Conservation (phyloP, 1,140 invertebrate genomes). For the Hylaeus volcanicus region DNA sequence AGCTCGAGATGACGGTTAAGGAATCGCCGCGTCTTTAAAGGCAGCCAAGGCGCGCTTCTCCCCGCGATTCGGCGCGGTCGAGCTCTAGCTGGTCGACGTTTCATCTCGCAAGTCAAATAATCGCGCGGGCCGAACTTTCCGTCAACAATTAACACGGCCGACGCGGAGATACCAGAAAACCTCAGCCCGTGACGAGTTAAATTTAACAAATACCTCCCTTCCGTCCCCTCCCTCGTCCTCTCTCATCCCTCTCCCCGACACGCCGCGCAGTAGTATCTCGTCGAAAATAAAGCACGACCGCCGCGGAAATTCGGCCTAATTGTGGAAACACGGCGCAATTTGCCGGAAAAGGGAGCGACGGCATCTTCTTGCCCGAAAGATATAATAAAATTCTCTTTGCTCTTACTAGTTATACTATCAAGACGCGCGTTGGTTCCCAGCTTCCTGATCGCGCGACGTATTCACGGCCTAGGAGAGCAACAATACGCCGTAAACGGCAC, state of each 20-base stretch:
- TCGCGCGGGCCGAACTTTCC: slow-evolving; percentile 28
- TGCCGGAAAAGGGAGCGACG: slow-evolving; percentile 12
- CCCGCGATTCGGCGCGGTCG: background rate
- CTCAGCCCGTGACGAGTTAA: slow-evolving; percentile 36
- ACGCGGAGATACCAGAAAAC: slow-evolving; percentile 29
- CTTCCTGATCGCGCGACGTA: too few relatives aligned
- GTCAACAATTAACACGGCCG: slow-evolving; percentile 46
- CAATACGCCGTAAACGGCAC: slow-evolving; percentile 38
- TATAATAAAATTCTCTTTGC: background rate
- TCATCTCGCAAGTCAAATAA: slow-evolving; percentile 44
- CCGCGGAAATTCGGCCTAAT: slow-evolving; percentile 43
- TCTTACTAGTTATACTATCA: background rate
- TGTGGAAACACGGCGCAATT: slow-evolving; percentile 31
- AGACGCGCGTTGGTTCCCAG: background rate
- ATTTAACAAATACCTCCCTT: slow-evolving; percentile 23
- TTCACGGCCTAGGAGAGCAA: slow-evolving; percentile 8
- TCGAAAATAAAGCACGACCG: slow-evolving; percentile 35
- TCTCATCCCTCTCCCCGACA: background rate
- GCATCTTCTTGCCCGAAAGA: background rate
- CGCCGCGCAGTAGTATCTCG: slow-evolving; percentile 8
- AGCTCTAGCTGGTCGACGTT: slow-evolving; percentile 7
- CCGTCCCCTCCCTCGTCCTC: background rate
- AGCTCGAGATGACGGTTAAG: background rate
- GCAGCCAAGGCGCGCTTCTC: background rate
- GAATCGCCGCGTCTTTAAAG: background rate